Evolutionary conservation across 2,888 invertebrate species (phyloP).

Genomic region (Leptinotarsa haldemani): DNA sequence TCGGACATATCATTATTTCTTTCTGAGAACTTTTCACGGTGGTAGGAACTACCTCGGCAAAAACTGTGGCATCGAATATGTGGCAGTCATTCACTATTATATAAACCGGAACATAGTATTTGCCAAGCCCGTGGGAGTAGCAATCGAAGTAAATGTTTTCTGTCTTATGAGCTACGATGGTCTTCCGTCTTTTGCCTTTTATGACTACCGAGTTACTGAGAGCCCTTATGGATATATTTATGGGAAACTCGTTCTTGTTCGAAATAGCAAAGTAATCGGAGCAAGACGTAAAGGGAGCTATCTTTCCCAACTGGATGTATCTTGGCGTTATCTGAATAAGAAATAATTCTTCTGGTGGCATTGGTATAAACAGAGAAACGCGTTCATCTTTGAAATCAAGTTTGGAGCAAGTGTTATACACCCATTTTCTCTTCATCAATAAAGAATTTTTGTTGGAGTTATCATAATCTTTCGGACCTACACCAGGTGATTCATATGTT

Average conservation of each 20-base stretch:
- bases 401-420: not conserved
- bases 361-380: conserved; percentile 52
- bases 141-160: conserved; percentile 52
- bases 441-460: conserved; percentile 37
- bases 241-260: conserved; percentile 63
- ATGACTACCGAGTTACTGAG: conserved; percentile 47
- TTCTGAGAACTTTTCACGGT: conserved; percentile 55
- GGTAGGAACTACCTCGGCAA: conserved; percentile 63
- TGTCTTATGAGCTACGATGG: conserved; percentile 45
- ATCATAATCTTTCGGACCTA: conserved; percentile 30
- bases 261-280: conserved; percentile 57
- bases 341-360: conserved; percentile 64
- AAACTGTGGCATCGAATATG: conserved; percentile 62
- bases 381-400: conserved; percentile 6
- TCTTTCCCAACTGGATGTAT: conserved; percentile 55
- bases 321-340: conserved; percentile 63
- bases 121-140: conserved; percentile 55
- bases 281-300: conserved; percentile 56
- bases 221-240: conserved; percentile 54
- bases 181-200: conserved; percentile 45
- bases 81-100: conserved; percentile 65
- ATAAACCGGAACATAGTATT: conserved; percentile 61
- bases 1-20: conserved; percentile 57
- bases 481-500: not conserved
- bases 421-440: conserved; percentile 30